Evolutionary conservation across 2,888 invertebrate species (phyloP).

Genomic region (Eugnorisma glareosa): DNA sequence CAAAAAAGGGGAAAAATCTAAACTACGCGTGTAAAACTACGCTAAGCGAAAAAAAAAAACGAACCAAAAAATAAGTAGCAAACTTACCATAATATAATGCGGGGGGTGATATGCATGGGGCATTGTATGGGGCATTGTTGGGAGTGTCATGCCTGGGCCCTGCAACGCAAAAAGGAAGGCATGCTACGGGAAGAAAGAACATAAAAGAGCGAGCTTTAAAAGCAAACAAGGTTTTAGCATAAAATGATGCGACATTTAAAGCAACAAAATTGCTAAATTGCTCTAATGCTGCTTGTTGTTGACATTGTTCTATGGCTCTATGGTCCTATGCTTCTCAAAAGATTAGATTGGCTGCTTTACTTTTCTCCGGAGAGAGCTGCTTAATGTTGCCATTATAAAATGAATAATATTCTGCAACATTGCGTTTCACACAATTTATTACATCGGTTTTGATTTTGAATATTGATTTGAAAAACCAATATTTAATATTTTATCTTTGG

Average conservation of each 20-base stretch:
- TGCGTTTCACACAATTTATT: neutral
- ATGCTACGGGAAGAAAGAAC: conserved; percentile 85
- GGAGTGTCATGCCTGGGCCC: conserved; percentile 90
- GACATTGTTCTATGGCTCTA: conserved; percentile 4
- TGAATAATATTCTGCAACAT: neutral
- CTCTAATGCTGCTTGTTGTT: conserved; percentile 33
- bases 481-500: conserved; percentile 14
- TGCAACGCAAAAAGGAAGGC: conserved; percentile 88
- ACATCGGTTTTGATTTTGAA: conserved; percentile 6
- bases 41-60: conserved; percentile 58
- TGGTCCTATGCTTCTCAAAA: conserved; percentile 32
- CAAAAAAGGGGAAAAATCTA: conserved; percentile 24
- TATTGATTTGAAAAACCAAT: conserved; percentile 37
- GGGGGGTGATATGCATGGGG: conserved; percentile 90
- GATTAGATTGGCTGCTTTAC: neutral
- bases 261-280: conserved; percentile 64
- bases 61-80: conserved; percentile 55
- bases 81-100: conserved; percentile 90
- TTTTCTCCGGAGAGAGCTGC: neutral
- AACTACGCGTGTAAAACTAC: conserved; percentile 62
- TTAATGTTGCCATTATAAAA: conserved; percentile 19
- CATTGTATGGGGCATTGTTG: conserved; percentile 89
- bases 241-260: conserved; percentile 74
- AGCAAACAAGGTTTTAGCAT: conserved; percentile 65
- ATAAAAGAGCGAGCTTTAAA: conserved; percentile 71